Evolutionary conservation across 2,113 vertebrate species (phyloP).

Genomic region (Ctenomys sociabilis): DNA sequence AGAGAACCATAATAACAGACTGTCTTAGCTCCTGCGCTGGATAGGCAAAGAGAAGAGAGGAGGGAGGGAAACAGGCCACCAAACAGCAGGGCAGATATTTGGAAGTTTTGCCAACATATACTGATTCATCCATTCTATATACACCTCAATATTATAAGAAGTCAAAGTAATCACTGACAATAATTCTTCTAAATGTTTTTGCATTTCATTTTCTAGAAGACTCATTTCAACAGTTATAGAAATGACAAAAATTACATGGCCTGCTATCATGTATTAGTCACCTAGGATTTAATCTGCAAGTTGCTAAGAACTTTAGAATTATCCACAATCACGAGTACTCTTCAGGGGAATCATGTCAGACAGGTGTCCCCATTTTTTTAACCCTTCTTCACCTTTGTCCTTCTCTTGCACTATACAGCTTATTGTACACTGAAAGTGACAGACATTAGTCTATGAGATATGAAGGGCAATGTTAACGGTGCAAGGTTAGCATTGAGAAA

Average conservation of each 20-base stretch:
- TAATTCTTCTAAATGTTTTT: background rate
- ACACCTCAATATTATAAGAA: background rate
- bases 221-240: background rate
- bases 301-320: background rate
- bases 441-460: background rate
- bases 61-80: background rate
- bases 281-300: background rate
- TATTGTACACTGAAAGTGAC: background rate
- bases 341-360: background rate
- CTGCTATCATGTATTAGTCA: background rate
- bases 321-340: background rate
- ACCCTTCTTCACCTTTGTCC: background rate
- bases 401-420: background rate
- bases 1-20: background rate
- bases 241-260: background rate
- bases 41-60: background rate
- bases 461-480: background rate
- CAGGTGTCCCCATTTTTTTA: background rate
- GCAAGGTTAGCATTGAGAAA: background rate
- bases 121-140: rapidly evolving
- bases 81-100: background rate
- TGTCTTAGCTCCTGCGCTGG: background rate
- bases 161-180: background rate
- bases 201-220: background rate
- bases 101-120: background rate